Conservation (phyloP, 2,888 invertebrate species). For the Luperina nickerlii region DNA sequence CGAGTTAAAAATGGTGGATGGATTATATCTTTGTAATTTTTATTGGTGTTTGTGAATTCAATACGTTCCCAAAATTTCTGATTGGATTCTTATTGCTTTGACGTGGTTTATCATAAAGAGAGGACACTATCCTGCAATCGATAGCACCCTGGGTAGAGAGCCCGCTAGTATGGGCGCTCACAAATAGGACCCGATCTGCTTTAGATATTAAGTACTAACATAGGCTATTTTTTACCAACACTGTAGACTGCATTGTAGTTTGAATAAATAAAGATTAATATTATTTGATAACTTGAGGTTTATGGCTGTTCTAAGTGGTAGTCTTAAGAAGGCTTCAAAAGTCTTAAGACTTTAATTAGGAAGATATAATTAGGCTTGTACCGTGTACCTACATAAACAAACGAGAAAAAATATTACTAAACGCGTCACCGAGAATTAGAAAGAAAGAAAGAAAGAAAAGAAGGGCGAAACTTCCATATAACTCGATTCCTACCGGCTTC, state of each 20-base stretch:
- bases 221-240: neutral
- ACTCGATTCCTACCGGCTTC: no score
- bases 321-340: neutral
- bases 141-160: neutral
- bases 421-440: neutral
- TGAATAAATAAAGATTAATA: neutral
- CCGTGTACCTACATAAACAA: neutral
- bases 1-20: no score
- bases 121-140: neutral
- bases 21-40: neutral
- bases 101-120: neutral
- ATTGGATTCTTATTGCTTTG: neutral
- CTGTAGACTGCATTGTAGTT: neutral
- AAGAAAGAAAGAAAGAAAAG: no score
- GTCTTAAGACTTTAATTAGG: neutral
- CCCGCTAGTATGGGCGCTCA: neutral
- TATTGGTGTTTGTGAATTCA: neutral
- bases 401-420: neutral
- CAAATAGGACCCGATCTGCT: neutral
- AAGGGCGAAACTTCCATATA: no score
- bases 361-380: neutral
- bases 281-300: neutral
- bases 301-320: neutral
- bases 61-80: neutral
- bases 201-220: neutral